These are phyloP conservation scores for Anoplolepis gracilipes DNA, from an alignment of 1,140 invertebrate species.

Conservation along the genomic window DNA sequence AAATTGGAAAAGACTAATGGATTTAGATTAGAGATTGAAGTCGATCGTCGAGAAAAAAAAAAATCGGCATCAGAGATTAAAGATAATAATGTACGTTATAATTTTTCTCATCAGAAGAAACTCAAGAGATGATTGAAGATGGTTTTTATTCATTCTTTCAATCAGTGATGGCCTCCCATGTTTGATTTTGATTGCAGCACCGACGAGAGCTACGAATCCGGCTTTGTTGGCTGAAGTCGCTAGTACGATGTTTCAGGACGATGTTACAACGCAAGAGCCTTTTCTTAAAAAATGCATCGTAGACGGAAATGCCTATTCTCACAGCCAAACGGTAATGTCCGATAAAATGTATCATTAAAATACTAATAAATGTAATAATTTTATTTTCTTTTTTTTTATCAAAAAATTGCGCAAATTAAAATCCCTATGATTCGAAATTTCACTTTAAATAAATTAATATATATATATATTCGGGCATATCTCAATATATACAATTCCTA, in stretches of 20 bases:
- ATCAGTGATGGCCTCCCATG: neutral
- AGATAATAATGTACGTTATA: neutral
- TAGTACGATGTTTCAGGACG: slow-evolving; percentile 75
- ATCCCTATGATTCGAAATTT: too few relatives aligned
- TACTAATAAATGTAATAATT: too few relatives aligned
- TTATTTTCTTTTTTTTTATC: too few relatives aligned
- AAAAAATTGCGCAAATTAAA: too few relatives aligned
- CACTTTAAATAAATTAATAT: too few relatives aligned
- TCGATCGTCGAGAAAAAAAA: neutral
- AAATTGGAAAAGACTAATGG: too few relatives aligned
- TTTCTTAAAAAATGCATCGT: slow-evolving; percentile 80
- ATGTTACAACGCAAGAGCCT: slow-evolving; percentile 76
- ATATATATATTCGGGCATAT: too few relatives aligned
- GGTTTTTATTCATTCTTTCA: neutral
- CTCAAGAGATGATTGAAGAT: neutral
- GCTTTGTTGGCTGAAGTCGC: slow-evolving; percentile 80
- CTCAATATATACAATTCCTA: too few relatives aligned
- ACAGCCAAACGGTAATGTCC: slow-evolving; percentile 78
- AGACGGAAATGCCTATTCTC: slow-evolving; percentile 78
- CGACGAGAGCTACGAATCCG: slow-evolving; percentile 75
- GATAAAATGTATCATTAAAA: slow-evolving; percentile 6
- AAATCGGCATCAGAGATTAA: neutral
- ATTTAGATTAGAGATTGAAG: neutral
- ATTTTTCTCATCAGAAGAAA: neutral
- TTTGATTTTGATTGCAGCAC: slow-evolving; percentile 73